Percentiles rank a stretch among this genome's conserved stretches.
phyloP scores from a whole-genome alignment of 2,113 vertebrate species.

The Scomber scombrus region DNA sequence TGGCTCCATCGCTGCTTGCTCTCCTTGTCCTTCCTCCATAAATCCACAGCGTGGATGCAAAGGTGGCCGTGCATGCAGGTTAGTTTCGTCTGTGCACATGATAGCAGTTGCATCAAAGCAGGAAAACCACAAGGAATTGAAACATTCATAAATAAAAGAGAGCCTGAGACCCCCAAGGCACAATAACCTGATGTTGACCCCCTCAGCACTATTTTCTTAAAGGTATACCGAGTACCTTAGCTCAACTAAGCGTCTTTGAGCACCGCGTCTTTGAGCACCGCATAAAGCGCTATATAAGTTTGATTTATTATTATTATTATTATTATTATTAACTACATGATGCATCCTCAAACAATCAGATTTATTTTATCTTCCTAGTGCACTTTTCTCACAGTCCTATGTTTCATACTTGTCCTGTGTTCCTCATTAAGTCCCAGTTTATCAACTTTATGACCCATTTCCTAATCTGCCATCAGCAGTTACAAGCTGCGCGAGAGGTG shows the following conservation, averaged over 20 bases:
- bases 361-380: conserved; percentile 1
- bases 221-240: background rate
- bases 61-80: background rate
- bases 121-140: conserved; percentile 1
- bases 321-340: no score
- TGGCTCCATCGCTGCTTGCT: conserved; percentile 77
- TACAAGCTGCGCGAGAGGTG: conserved; percentile 41
- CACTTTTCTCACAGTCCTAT: conserved; percentile 10
- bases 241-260: no score
- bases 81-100: conserved; percentile 7
- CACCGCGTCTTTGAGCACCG: no score
- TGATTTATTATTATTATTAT: no score
- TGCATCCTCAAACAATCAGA: background rate
- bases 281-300: no score
- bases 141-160: conserved; percentile 23
- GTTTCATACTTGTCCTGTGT: conserved; percentile 15
- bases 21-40: conserved; percentile 49
- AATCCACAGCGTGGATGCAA: conserved; percentile 48
- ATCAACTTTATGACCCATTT: conserved; percentile 68
- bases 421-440: conserved; percentile 23
- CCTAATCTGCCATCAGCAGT: conserved; percentile 46
- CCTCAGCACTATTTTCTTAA: conserved; percentile 28
- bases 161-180: conserved; percentile 24
- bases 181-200: conserved; percentile 19
- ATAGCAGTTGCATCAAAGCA: conserved; percentile 22